Conservation (phyloP, 1,140 invertebrate genomes). For the Microplitis demolitor region DNA sequence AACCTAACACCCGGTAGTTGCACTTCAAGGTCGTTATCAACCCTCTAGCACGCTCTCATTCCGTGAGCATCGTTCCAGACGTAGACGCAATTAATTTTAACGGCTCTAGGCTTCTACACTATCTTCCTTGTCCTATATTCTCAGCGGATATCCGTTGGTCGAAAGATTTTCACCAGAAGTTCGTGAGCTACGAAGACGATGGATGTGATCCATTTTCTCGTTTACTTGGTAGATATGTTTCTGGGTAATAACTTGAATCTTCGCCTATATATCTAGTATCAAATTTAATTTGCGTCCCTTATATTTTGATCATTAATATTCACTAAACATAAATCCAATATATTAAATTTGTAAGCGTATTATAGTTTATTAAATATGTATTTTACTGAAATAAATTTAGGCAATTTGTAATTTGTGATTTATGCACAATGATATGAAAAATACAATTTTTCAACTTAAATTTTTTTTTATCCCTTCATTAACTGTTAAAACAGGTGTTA, state of each 20-base stretch:
- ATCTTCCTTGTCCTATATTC: not conserved
- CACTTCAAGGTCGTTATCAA: conserved; percentile 32
- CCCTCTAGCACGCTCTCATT: not conserved
- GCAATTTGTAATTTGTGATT: too few relatives aligned
- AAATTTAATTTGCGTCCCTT: too few relatives aligned
- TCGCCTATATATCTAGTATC: not conserved
- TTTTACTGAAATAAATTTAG: too few relatives aligned
- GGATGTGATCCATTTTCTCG: not conserved
- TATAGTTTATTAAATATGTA: too few relatives aligned
- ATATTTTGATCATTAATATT: too few relatives aligned
- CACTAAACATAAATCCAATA: too few relatives aligned
- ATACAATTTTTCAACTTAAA: too few relatives aligned
- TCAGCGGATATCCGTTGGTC: conserved; percentile 1
- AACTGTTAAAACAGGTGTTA: too few relatives aligned
- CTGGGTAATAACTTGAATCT: not conserved
- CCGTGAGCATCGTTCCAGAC: conserved; percentile 11
- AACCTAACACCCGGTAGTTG: not conserved
- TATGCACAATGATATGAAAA: too few relatives aligned
- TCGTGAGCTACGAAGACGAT: not conserved
- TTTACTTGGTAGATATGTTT: not conserved
- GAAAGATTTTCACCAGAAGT: not conserved
- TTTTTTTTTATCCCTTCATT: too few relatives aligned
- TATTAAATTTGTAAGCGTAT: not conserved
- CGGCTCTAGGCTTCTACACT: conserved; percentile 5
- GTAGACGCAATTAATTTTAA: conserved; percentile 32